Evolutionary conservation across 2,113 vertebrate genomes (phyloP), one percentile per base, ranked within the genome.

Genomic region (Pelecanoides urinatrix): DNA sequence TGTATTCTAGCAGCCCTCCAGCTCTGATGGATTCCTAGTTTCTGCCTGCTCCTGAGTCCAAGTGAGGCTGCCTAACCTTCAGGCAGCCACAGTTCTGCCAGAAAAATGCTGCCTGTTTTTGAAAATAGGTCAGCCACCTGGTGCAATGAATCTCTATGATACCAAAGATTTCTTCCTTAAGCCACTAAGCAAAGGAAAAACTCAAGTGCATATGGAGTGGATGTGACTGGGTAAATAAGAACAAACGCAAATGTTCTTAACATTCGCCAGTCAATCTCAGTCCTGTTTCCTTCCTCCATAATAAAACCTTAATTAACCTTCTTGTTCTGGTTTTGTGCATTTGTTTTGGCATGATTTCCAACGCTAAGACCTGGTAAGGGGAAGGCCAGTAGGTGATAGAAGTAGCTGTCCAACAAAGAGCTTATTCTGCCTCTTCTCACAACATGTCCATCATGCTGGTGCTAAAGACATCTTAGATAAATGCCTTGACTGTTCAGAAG

Each of bases 1-100:
- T 94, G 59, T 74, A 93, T 94, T 95, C 85, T 70, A 93, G 94
- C 61, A 92, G 30, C 72, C 38, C 36, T 89, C 65, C n/a, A 66
- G 62, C 67, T 76, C 90, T 77, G 78, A 72, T 73, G 40, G 56
- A 19, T 92, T 75, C 63, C 42, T 88, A 38, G 38, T 47, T 93
- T 85, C 52, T 95, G 44, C 62, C 47, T 82, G n/a, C 27, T 93
- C 29, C 47, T 42, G 59, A 72, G 36, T 80, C 47, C 83, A 86
- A 68, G 38, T 40, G 58, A 92, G 61, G 67, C 75, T 91, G 79
- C 53, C 36, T 85, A 86, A 78, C n/a, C 67, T 82, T 76, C 75
- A 86, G 58, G 44, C 75, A 94, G 56, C 52, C 36, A 5, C 44
- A 55, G 29, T 42, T 86, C 61, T 66, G 30, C 76, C 50, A 52